Base-by-base conservation (phyloP, 2,797 vertebrate genomes). In the Sebastolobus alascanus region DNA sequence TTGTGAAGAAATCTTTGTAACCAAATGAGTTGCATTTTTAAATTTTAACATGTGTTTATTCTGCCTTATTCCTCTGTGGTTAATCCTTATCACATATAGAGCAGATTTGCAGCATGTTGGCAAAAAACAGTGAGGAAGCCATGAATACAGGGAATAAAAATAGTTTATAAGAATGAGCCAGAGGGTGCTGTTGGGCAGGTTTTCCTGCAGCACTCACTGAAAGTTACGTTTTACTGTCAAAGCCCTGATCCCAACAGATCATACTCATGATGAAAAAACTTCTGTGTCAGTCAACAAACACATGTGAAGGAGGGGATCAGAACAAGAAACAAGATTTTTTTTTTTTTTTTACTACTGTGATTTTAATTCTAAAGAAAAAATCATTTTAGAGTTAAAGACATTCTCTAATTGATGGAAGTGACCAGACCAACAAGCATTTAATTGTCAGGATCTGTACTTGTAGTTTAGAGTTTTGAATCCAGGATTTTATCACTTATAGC, bases 131-230 rank as follows among this genome's bases (percentile, higher is more conserved):
- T 7, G 8, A 61, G 20, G 3, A 37, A 37, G 31, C 6, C 22
- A 33, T 16, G 12, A 13, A 29, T 3, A 10, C 8, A 60, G 20
- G 4, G 18, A 43, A 13, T 12, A 18, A 13, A 22, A 0, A 1
- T 11, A 1, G 7, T 29, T 3, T 13, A 5, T 1, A 4, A 35
- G 16, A 13, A 29, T 14, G 1, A 25, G 18, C 76, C 58, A 80
- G 79, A 58, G 73, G 84, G 79, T 27, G 58, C 70, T 85, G 74
- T 14, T 66, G 35, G 5, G 9, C 33, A 64, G 66, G 31, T 72
- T 20, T 56, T 68, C 7, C 31, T 16, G 33, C 31, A 16, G 40
- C 11, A 5, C 27, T 59, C 20, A 52, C 6, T 40, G 10, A 52
- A 50, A 5, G 31, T 0, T 1, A 6, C 18, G 6, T 38, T 54